These are phyloP conservation scores for Branchipolynoe longqiensis DNA, from an alignment of 2,888 invertebrate species.

Conservation along the genomic window DNA sequence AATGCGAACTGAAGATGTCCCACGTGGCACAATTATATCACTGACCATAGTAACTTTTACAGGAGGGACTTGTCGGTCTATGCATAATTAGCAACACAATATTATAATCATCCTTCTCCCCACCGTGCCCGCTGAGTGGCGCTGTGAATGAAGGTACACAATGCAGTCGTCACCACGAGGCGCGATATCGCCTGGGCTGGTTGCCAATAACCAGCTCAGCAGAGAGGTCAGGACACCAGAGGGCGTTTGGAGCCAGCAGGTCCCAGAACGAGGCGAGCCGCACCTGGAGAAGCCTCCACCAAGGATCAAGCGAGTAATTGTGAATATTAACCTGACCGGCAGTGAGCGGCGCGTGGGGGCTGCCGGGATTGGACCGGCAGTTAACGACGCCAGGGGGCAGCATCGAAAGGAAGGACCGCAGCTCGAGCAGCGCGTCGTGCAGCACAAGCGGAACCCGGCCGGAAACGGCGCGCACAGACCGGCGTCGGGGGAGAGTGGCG, in stretches of 20 bases:
- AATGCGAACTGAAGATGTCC: too few relatives aligned
- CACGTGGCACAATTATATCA: too few relatives aligned
- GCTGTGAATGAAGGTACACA: background rate
- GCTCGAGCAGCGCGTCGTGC: background rate
- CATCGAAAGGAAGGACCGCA: background rate
- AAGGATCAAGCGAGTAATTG: background rate
- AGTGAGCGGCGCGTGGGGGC: too few relatives aligned
- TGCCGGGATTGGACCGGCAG: background rate
- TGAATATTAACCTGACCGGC: background rate
- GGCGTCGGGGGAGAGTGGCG: background rate
- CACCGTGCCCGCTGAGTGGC: too few relatives aligned
- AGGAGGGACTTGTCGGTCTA: too few relatives aligned
- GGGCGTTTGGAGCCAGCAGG: background rate
- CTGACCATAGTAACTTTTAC: too few relatives aligned
- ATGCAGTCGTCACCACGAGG: slow-evolving; percentile 3
- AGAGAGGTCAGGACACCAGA: background rate
- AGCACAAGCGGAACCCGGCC: background rate
- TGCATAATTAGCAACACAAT: too few relatives aligned
- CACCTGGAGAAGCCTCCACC: background rate
- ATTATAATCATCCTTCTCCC: too few relatives aligned
- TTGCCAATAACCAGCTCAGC: background rate
- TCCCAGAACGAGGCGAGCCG: background rate
- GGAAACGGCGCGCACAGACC: background rate
- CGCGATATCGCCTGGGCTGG: background rate
- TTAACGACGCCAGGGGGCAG: background rate